phyloP scores from a whole-genome alignment of 2,113 vertebrate genomes.

The Ctenomys sociabilis region DNA sequence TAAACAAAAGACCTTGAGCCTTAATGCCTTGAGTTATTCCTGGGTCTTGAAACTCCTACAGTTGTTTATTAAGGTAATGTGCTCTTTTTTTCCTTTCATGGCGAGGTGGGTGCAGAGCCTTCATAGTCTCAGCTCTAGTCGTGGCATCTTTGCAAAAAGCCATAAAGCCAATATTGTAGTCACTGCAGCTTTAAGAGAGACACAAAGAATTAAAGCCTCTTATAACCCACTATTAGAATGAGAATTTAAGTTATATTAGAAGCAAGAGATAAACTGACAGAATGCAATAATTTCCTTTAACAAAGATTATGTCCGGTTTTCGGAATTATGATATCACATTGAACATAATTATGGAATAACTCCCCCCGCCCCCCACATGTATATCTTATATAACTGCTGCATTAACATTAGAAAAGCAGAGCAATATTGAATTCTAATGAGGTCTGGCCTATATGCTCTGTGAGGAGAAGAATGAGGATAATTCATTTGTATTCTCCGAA shows the following conservation, averaged over 20 bases:
- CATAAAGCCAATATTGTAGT: conserved; percentile 58
- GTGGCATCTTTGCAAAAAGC: conserved; percentile 33
- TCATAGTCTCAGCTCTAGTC: conserved; percentile 77
- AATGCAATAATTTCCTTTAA: conserved; percentile 75
- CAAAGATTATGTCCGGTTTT: conserved; percentile 79
- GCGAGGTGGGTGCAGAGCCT: conserved; percentile 70
- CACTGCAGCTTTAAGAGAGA: conserved; percentile 71
- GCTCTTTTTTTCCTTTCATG: conserved; percentile 70
- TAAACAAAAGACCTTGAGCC: conserved; percentile 84
- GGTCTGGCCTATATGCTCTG: conserved; percentile 84
- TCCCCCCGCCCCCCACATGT: not conserved
- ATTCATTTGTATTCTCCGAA: conserved; percentile 94
- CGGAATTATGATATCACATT: conserved; percentile 79
- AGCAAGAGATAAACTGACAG: conserved; percentile 75
- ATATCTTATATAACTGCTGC: conserved; percentile 87
- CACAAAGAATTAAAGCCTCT: conserved; percentile 69
- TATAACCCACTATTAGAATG: conserved; percentile 68
- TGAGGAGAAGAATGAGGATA: conserved; percentile 86
- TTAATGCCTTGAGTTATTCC: conserved; percentile 82
- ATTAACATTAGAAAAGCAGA: conserved; percentile 90
- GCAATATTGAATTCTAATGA: conserved; percentile 89
- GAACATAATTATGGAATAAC: conserved; percentile 76
- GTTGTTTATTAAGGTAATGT: conserved; percentile 81
- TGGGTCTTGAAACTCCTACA: conserved; percentile 80
- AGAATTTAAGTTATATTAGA: conserved; percentile 73